Percentiles rank a stretch among this genome's conserved stretches.
phyloP scores from a whole-genome alignment of 2,113 vertebrate species.

The Murina feae region DNA sequence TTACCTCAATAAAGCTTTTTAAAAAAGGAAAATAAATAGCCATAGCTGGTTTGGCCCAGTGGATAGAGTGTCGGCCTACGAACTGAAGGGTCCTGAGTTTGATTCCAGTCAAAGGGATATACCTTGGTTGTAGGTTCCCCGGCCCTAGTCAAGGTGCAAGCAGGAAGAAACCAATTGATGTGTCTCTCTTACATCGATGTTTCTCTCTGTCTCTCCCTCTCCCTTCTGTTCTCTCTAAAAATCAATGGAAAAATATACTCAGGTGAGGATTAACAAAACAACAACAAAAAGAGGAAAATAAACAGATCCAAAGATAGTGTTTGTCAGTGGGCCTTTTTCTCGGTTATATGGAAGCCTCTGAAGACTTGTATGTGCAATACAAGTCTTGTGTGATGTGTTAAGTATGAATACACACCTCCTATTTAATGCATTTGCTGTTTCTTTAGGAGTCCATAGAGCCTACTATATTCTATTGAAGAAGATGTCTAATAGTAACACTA shows the following conservation, averaged over 20 bases:
- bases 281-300: not conserved
- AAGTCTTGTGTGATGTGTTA: not conserved
- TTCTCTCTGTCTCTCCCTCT: too few relatives aligned
- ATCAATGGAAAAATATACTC: too few relatives aligned
- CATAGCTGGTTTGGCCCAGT: too few relatives aligned
- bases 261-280: too few relatives aligned
- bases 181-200: too few relatives aligned
- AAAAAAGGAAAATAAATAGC: not conserved
- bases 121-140: too few relatives aligned
- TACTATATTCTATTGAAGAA: constrained; percentile 77
- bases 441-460: constrained; percentile 76
- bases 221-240: too few relatives aligned
- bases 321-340: not conserved
- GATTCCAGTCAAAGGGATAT: too few relatives aligned
- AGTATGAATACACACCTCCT: not conserved
- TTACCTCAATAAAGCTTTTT: constrained; percentile 20
- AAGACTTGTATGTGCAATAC: not conserved
- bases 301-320: not conserved
- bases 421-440: constrained; percentile 12
- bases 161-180: too few relatives aligned
- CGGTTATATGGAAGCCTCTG: not conserved
- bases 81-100: too few relatives aligned
- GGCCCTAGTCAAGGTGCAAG: too few relatives aligned
- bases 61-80: too few relatives aligned
- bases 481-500: constrained; percentile 87